Evolutionary conservation across 2,888 invertebrate genomes (phyloP).

Genomic region (Belgica antarctica): DNA sequence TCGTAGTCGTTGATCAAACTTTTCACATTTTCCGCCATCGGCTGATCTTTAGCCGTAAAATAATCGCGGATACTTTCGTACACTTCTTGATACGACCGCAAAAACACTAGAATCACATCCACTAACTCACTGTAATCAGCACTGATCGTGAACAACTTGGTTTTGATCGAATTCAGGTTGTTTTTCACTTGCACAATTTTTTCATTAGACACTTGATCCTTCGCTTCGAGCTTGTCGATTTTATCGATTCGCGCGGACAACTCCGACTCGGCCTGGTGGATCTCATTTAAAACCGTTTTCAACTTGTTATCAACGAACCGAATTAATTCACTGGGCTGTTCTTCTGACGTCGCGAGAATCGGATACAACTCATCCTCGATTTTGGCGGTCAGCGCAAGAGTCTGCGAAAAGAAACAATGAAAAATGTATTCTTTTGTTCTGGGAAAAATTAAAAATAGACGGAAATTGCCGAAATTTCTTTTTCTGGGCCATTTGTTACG

Average conservation of each 20-base stretch:
- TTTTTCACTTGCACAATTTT: conserved; percentile 63
- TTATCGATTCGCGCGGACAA: conserved; percentile 67
- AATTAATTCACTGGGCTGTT: conserved; percentile 60
- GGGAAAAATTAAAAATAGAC: too few relatives aligned
- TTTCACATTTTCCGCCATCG: conserved; percentile 57
- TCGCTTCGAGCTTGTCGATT: conserved; percentile 63
- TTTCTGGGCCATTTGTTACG: neutral
- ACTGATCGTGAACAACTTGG: conserved; percentile 65
- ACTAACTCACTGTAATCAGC: conserved; percentile 70
- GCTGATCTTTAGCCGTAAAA: conserved; percentile 55
- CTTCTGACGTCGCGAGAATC: conserved; percentile 64
- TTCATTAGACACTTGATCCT: conserved; percentile 58
- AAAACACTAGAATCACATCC: conserved; percentile 68
- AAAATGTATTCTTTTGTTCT: conserved; percentile 40
- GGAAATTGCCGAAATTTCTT: conserved; percentile 9
- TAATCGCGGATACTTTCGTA: conserved; percentile 62
- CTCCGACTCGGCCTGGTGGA: conserved; percentile 64
- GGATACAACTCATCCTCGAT: conserved; percentile 74
- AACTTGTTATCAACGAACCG: conserved; percentile 61
- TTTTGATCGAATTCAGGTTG: conserved; percentile 65
- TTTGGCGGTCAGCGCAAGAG: conserved; percentile 65
- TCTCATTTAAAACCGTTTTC: conserved; percentile 60
- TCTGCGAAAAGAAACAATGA: conserved; percentile 54
- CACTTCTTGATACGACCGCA: conserved; percentile 64
- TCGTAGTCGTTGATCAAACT: conserved; percentile 63